Evolutionary conservation across 2,888 invertebrate species (phyloP).

Genomic region (Augochlorella aurata): DNA sequence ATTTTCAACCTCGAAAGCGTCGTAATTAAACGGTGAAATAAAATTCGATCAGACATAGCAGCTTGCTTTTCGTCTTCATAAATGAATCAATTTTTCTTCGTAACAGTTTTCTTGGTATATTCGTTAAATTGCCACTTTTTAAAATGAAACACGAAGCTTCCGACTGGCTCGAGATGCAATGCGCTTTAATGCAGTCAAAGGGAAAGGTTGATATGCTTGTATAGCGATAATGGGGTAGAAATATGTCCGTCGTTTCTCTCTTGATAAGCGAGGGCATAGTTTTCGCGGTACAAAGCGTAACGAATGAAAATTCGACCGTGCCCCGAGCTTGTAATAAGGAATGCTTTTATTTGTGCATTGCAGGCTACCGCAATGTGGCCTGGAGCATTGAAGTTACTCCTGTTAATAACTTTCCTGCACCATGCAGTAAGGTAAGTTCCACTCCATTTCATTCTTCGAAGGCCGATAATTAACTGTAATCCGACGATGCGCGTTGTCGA

Average conservation of each 20-base stretch:
- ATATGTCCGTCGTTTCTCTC: neutral
- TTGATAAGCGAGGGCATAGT: neutral
- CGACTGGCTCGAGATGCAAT: too few species aligned
- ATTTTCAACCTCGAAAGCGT: too few species aligned
- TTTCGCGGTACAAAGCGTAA: neutral
- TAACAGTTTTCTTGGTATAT: too few species aligned
- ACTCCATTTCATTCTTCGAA: neutral
- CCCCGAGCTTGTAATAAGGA: neutral
- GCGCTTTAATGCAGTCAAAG: too few species aligned
- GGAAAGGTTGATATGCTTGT: neutral
- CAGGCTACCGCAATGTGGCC: slow-evolving; percentile 82
- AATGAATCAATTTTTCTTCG: too few species aligned
- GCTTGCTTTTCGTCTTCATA: too few species aligned
- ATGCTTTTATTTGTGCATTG: slow-evolving; percentile 57
- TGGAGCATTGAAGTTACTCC: slow-evolving; percentile 80
- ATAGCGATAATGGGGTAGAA: neutral
- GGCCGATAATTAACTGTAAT: neutral
- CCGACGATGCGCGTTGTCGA: neutral
- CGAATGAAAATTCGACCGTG: neutral
- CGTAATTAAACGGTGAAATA: too few species aligned
- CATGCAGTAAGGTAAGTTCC: slow-evolving; percentile 78
- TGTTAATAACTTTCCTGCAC: slow-evolving; percentile 79
- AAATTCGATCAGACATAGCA: too few species aligned
- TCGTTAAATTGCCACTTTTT: too few species aligned
- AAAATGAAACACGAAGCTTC: too few species aligned